Percentiles rank a stretch among this genome's conserved stretches.
Conservation (phyloP, 2,113 vertebrate species). For the Laticauda laticaudata region DNA sequence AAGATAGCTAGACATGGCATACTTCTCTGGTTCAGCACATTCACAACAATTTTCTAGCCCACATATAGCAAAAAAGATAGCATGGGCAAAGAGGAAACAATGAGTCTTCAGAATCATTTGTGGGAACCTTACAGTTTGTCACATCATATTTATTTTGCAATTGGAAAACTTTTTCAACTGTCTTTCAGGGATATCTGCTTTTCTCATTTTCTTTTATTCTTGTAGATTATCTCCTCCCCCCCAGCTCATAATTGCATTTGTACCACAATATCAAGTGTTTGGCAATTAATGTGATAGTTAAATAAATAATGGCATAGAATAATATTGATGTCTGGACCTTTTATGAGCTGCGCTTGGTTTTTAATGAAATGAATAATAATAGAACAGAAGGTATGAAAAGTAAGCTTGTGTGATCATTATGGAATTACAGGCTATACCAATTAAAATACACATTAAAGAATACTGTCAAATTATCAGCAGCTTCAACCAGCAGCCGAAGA, state of each 20-base stretch:
- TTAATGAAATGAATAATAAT: conserved; percentile 47
- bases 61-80: conserved; percentile 57
- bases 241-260: background rate
- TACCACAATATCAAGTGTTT: conserved; percentile 14
- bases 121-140: conserved; percentile 53
- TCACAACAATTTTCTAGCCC: conserved; percentile 67
- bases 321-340: conserved; percentile 22
- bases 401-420: background rate
- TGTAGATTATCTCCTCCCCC: background rate
- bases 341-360: conserved; percentile 35
- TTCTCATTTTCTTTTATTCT: background rate
- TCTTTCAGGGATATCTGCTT: background rate
- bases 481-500: conserved; percentile 6
- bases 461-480: background rate
- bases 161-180: background rate
- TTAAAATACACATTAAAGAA: conserved; percentile 11
- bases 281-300: background rate
- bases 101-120: conserved; percentile 58
- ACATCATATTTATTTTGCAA: conserved; percentile 16
- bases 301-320: conserved; percentile 22
- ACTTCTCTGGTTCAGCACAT: conserved; percentile 72
- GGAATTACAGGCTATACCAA: background rate
- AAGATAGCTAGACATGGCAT: conserved; percentile 55
- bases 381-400: conserved; percentile 26
- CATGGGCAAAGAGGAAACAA: conserved; percentile 55